Conservation (phyloP, 2,797 vertebrate genomes). For the Poecilia picta region DNA sequence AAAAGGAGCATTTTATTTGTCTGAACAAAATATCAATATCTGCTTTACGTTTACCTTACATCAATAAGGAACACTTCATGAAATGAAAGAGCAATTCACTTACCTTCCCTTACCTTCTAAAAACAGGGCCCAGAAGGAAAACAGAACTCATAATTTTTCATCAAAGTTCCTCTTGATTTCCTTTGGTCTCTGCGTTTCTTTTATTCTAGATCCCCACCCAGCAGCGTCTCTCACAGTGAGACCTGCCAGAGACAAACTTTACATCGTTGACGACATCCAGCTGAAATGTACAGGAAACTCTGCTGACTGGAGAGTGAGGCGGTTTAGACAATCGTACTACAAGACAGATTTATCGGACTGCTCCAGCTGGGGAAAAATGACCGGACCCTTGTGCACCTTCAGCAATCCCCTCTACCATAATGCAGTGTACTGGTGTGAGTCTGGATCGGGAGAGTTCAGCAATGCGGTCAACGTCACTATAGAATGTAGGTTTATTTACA, state of each 20-base stretch:
- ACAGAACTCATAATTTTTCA: not conserved
- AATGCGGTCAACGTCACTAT: conserved; percentile 1
- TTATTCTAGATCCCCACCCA: not conserved
- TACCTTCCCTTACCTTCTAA: too few relatives aligned
- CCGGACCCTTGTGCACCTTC: too few relatives aligned
- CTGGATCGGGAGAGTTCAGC: not conserved
- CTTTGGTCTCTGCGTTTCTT: too few relatives aligned
- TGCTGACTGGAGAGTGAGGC: not conserved
- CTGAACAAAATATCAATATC: too few relatives aligned
- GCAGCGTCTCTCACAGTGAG: not conserved
- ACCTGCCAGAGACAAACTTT: not conserved
- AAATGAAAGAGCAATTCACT: too few relatives aligned
- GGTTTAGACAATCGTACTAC: not conserved
- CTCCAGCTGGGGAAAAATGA: not conserved
- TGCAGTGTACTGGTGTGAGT: not conserved
- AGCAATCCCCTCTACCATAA: too few relatives aligned
- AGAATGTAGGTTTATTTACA: not conserved
- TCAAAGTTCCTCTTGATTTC: too few relatives aligned
- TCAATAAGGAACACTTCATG: too few relatives aligned
- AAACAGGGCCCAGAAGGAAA: too few relatives aligned
- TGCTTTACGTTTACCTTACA: too few relatives aligned
- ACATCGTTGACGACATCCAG: not conserved
- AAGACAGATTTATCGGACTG: not conserved
- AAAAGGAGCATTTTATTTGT: too few relatives aligned
- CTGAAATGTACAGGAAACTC: not conserved